These are phyloP conservation scores for Gymnorhina tibicen DNA, from an alignment of 2,113 vertebrate species.

Conservation along the genomic window DNA sequence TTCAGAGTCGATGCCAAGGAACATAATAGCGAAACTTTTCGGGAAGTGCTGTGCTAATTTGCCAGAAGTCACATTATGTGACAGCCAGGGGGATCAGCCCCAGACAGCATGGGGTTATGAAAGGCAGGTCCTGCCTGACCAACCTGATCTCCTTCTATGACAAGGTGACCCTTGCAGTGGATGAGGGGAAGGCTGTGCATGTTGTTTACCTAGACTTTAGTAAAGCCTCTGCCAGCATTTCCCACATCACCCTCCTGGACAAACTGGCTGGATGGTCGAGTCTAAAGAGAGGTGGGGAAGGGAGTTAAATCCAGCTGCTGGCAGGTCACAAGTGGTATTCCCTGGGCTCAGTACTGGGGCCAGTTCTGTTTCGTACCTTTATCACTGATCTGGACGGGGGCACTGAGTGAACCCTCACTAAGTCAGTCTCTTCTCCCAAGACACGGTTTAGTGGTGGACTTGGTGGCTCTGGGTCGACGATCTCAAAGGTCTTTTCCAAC, in stretches of 20 bases:
- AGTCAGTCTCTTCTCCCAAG: background rate
- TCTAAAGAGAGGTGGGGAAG: background rate
- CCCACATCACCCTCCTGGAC: background rate
- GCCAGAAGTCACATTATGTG: background rate
- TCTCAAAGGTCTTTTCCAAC: background rate
- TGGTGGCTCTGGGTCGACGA: background rate
- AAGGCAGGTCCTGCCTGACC: background rate
- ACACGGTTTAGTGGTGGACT: background rate
- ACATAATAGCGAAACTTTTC: background rate
- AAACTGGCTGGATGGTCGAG: background rate
- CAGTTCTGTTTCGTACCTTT: fast-evolving
- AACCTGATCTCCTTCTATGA: background rate
- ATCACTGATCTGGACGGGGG: fast-evolving
- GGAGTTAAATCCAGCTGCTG: background rate
- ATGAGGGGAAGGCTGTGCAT: background rate
- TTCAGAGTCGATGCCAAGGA: background rate
- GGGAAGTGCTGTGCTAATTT: background rate
- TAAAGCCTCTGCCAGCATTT: background rate
- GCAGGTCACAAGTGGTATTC: background rate
- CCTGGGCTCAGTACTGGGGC: background rate
- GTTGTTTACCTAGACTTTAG: background rate
- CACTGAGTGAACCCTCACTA: background rate
- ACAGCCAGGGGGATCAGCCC: background rate
- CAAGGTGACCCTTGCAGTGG: background rate
- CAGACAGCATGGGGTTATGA: background rate